Percentiles rank a stretch among this genome's conserved stretches.
phyloP scores from a whole-genome alignment of 1,140 invertebrate species.

The Neodiprion lecontei region DNA sequence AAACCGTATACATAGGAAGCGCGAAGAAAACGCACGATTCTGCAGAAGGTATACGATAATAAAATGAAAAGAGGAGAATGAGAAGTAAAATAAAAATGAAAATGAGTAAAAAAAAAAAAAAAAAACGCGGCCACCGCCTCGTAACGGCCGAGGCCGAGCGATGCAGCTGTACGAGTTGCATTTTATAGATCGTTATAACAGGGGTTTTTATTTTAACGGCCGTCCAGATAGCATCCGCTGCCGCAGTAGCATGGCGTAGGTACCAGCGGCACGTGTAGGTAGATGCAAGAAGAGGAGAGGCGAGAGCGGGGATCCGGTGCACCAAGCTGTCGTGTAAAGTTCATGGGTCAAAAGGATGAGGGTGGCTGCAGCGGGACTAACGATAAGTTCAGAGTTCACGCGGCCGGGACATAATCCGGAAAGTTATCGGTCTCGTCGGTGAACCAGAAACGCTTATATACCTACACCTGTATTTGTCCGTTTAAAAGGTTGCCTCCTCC shows the following conservation, averaged over 20 bases:
- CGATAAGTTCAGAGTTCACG: slow-evolving; percentile 7
- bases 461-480: not conserved
- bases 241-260: too few relatives aligned
- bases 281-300: not conserved
- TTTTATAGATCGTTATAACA: not conserved
- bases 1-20: not conserved
- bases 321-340: not conserved
- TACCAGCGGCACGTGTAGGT: not conserved
- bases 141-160: not conserved
- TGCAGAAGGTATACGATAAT: too few relatives aligned
- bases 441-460: not conserved
- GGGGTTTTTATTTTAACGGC: not conserved
- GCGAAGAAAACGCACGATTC: too few relatives aligned
- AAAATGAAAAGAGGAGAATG: not conserved
- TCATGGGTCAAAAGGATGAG: slow-evolving; percentile 9
- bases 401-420: not conserved
- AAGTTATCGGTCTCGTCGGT: not conserved
- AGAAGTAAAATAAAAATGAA: slow-evolving; percentile 5
- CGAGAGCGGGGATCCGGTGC: not conserved
- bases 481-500: not conserved
- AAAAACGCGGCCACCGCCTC: not conserved
- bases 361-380: not conserved
- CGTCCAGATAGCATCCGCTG: too few relatives aligned
- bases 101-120: not conserved
- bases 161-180: slow-evolving; percentile 4